Percentiles rank a stretch among this genome's conserved stretches.
Conservation (phyloP, 2,797 vertebrate genomes). For the Chiloscyllium punctatum region DNA sequence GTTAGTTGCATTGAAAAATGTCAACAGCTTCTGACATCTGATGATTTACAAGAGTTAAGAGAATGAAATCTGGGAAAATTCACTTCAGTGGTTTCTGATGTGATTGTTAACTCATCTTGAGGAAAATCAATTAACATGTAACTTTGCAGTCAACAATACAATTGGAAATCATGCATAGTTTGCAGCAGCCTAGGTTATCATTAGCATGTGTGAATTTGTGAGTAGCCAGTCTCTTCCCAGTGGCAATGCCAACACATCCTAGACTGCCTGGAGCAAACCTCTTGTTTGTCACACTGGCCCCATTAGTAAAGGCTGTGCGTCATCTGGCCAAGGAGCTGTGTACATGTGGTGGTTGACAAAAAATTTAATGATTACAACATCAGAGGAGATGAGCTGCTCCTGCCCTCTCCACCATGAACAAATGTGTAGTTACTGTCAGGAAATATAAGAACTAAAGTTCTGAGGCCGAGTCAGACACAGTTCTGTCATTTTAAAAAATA, state of each 20-base stretch:
- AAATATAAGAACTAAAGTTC: constrained; percentile 27
- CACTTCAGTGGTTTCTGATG: neutral
- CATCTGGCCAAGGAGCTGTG: constrained; percentile 27
- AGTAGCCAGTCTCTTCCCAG: constrained; percentile 32
- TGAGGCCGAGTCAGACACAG: constrained; percentile 4
- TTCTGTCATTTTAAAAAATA: constrained; percentile 34
- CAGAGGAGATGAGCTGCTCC: constrained; percentile 26
- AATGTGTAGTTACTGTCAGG: constrained; percentile 24
- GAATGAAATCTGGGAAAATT: constrained; percentile 29
- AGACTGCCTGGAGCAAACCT: constrained; percentile 36
- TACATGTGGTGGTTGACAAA: constrained; percentile 38
- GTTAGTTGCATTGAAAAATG: constrained; percentile 34
- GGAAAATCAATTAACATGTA: constrained; percentile 33
- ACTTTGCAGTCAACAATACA: neutral
- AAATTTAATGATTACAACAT: constrained; percentile 35
- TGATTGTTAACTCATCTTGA: constrained; percentile 34
- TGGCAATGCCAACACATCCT: constrained; percentile 31
- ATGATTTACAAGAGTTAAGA: constrained; percentile 28
- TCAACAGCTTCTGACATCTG: constrained; percentile 34
- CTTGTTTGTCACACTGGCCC: constrained; percentile 38
- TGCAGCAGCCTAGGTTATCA: constrained; percentile 29
- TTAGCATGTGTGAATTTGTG: constrained; percentile 34
- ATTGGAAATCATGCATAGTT: constrained; percentile 13
- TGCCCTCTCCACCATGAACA: constrained; percentile 35
- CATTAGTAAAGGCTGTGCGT: constrained; percentile 36